A percentile compares a stretch with the other conserved stretches of the same genome.
These are phyloP conservation scores for Rhamnusium bicolor DNA, from an alignment of 2,888 invertebrate genomes.

Conservation along the genomic window DNA sequence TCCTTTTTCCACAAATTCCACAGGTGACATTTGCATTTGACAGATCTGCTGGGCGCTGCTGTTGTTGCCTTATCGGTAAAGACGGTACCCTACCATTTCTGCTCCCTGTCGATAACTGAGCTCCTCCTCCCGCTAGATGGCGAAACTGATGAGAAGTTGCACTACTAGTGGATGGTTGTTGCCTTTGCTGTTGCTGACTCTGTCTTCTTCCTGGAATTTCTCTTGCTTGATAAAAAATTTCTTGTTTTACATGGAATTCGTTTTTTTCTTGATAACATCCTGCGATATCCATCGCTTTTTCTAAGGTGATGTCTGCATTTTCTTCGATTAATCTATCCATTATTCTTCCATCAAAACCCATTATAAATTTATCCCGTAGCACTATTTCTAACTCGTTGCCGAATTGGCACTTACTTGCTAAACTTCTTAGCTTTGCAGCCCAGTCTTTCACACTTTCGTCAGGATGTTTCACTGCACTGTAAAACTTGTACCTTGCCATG, in stretches of 20 bases:
- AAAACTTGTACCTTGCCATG: neutral
- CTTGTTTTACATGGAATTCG: neutral
- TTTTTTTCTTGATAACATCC: neutral
- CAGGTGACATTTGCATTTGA: too few species aligned
- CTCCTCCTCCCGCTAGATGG: too few species aligned
- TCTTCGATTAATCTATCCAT: neutral
- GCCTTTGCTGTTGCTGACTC: too few species aligned
- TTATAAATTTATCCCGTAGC: conserved; percentile 2
- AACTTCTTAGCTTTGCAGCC: conserved; percentile 14
- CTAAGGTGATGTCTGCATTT: neutral
- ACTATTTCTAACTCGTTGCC: neutral
- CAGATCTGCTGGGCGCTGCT: neutral
- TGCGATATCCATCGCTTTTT: neutral
- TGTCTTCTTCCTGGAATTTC: neutral
- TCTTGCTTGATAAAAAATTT: neutral
- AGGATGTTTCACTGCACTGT: neutral
- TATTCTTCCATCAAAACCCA: neutral
- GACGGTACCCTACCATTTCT: too few species aligned
- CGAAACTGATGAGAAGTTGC: too few species aligned
- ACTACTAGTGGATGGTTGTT: too few species aligned
- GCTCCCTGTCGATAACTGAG: too few species aligned
- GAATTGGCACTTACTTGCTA: neutral
- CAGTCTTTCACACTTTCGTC: conserved; percentile 12
- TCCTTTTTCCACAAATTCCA: neutral
- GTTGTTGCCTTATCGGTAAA: neutral